Conservation (phyloP, 2,888 invertebrate genomes). For the Tromatobia lineatoria region DNA sequence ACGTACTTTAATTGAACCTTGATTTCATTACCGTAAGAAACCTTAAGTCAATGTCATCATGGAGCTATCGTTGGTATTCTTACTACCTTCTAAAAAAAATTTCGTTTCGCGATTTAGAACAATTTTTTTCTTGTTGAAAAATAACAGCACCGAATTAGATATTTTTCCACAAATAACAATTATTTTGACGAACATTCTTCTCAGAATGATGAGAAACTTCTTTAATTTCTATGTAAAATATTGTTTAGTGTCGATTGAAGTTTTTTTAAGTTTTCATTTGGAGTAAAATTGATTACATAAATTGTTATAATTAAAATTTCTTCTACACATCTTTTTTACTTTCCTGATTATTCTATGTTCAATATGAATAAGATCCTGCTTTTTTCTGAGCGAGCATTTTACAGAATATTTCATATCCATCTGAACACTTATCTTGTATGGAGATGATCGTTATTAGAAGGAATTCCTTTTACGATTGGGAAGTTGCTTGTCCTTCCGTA, state of each 20-base stretch:
- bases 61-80: too few species aligned
- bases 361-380: too few species aligned
- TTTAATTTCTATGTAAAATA: not conserved
- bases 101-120: too few species aligned
- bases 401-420: conserved; percentile 18
- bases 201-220: not conserved
- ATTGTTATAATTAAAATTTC: conserved; percentile 1
- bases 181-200: too few species aligned
- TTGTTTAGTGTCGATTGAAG: not conserved
- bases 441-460: not conserved
- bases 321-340: not conserved
- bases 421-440: conserved; percentile 52
- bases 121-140: too few species aligned
- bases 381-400: not conserved
- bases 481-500: conserved; percentile 10
- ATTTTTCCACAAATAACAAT: too few species aligned
- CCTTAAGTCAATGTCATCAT: too few species aligned
- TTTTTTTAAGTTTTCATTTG: conserved; percentile 1
- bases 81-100: too few species aligned
- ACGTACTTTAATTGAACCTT: too few species aligned
- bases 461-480: conserved; percentile 25
- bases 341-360: not conserved
- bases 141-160: too few species aligned
- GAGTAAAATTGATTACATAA: conserved; percentile 1
- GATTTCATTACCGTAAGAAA: too few species aligned